Evolutionary conservation across 2,888 invertebrate genomes (phyloP), one percentile per base, ranked within the genome.

Genomic region (Eupithecia abbreviata): DNA sequence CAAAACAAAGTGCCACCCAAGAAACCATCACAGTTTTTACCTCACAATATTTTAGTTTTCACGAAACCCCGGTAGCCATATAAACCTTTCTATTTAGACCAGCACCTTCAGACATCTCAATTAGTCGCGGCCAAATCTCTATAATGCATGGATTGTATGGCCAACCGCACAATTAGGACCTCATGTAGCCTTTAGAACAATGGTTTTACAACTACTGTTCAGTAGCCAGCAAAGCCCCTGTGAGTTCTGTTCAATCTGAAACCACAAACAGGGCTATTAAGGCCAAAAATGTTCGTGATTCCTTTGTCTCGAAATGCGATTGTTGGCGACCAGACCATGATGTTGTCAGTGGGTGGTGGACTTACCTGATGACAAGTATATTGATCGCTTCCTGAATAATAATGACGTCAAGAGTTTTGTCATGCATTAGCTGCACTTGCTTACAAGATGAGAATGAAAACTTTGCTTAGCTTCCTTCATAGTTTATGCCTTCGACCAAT

Each of bases 211-310:
- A 89, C 91, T 91, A 91, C 92, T 89, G 91, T 91, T 89, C 93
- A 78, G 93, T 92, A 93, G 93, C 93, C 71, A 78, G 78, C 7
- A 58, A 47, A 73, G 88, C 90, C 89, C 90, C 90, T 88, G 84
- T 84, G 87, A 87, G 82, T 90, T 82, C 88, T 87, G 87, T 89
- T 90, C 86, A 88, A 92, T 93, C 89, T 85, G 76, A 91, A 91
- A 93, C 93, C 93, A 92, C 93, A 93, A 92, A 93, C 91, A 92
- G 86, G 85, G 84, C 88, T 88, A 90, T 90, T 90, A 86, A 89
- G 80, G 74, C 77, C 75, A 82, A 81, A 85, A 79, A 81, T 82
- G 79, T 80, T 58, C 55, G 84, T 83, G 90, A 90, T 90, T 90
- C 85, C 90, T 85, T 86, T 83, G 84, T 87, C 84, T 87, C 84